A percentile compares a stretch with the other conserved stretches of the same genome.
These are phyloP conservation scores for Drosophila fungiperda DNA, from an alignment of 2,888 invertebrate species.

Conservation along the genomic window DNA sequence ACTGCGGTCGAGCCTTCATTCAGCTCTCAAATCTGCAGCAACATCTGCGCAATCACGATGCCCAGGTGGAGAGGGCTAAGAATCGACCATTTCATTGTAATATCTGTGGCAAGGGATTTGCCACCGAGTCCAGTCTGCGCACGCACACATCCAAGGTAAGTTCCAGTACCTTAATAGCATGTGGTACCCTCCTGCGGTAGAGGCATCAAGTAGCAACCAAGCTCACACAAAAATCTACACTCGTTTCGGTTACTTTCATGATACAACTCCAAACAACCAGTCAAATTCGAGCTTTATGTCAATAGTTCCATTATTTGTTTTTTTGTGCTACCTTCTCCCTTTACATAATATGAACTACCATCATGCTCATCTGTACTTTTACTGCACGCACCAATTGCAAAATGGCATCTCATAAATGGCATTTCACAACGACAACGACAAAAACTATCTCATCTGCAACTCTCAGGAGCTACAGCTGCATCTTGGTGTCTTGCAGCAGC, in stretches of 20 bases:
- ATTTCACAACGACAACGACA: slow-evolving; percentile 20
- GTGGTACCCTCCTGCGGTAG: not conserved
- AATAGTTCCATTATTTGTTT: not conserved
- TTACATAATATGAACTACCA: slow-evolving; percentile 9
- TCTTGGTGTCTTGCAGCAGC: slow-evolving; percentile 98
- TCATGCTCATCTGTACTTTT: slow-evolving; percentile 22
- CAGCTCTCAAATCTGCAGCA: slow-evolving; percentile 98
- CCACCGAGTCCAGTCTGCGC: slow-evolving; percentile 97
- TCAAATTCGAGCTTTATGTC: not conserved
- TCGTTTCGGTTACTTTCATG: not conserved
- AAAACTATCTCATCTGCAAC: slow-evolving; percentile 30
- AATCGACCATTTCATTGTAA: slow-evolving; percentile 98
- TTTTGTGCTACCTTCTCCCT: slow-evolving; percentile 9
- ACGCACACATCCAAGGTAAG: slow-evolving; percentile 99
- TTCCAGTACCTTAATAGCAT: slow-evolving; percentile 63
- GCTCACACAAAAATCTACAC: not conserved
- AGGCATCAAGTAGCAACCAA: not conserved
- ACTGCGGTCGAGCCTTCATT: slow-evolving; percentile 98
- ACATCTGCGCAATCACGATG: slow-evolving; percentile 97
- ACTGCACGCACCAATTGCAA: slow-evolving; percentile 28
- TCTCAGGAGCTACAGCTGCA: slow-evolving; percentile 94
- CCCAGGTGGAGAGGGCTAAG: slow-evolving; percentile 97
- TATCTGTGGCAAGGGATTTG: slow-evolving; percentile 98
- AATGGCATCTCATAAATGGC: slow-evolving; percentile 24
- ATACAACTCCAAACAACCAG: not conserved